Evolutionary conservation across 2,888 invertebrate genomes (phyloP).

Genomic region (Platycheirus albimanus): DNA sequence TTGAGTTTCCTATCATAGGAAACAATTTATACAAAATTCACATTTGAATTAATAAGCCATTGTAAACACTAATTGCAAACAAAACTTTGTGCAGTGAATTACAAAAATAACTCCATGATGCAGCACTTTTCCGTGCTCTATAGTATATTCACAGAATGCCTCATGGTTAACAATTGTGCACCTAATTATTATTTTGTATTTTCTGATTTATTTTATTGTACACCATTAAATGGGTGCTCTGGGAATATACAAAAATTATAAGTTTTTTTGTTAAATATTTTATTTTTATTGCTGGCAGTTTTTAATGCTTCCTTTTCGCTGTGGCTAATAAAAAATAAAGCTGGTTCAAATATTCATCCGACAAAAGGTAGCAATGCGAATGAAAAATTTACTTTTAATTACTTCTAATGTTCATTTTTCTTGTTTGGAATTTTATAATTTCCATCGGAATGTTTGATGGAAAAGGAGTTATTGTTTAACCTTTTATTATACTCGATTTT

Average conservation of each 20-base stretch:
- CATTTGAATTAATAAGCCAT: constrained; percentile 54
- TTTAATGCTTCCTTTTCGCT: too few species aligned
- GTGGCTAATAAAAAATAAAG: too few species aligned
- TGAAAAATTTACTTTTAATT: constrained; percentile 18
- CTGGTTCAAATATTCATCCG: too few species aligned
- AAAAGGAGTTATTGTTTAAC: not conserved
- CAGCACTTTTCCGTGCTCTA: constrained; percentile 24
- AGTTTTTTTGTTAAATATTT: too few species aligned
- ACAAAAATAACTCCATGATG: constrained; percentile 42
- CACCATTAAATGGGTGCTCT: too few species aligned
- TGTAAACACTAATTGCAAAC: constrained; percentile 62
- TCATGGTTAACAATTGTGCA: constrained; percentile 26
- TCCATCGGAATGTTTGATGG: constrained; percentile 23
- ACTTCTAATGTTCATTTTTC: constrained; percentile 20
- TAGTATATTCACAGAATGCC: not conserved
- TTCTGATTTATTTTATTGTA: not conserved
- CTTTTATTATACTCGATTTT: constrained; percentile 4
- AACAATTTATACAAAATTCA: constrained; percentile 19
- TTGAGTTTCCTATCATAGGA: constrained; percentile 35
- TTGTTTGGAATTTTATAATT: constrained; percentile 41
- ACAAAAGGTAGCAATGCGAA: not conserved
- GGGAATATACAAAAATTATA: too few species aligned
- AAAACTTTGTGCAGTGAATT: constrained; percentile 52
- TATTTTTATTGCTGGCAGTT: too few species aligned
- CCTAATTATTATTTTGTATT: constrained; percentile 23